Conservation (phyloP, 2,888 invertebrate species). For the Torymus texanus region DNA sequence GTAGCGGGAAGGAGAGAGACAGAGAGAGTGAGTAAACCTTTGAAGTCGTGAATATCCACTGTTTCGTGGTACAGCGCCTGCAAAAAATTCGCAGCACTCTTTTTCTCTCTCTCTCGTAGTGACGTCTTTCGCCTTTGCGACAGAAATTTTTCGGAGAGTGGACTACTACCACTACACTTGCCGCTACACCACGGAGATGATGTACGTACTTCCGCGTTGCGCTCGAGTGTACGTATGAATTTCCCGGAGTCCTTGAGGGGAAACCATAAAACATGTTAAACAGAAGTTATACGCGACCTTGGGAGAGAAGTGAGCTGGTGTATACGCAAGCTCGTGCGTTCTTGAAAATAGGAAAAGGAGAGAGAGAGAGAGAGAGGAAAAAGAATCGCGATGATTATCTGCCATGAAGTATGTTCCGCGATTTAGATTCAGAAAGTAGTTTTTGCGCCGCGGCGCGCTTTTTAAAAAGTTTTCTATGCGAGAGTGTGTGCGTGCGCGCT, state of each 20-base stretch:
- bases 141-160: constrained; percentile 14
- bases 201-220: too few species aligned
- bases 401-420: constrained; percentile 31
- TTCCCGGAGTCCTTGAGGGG: constrained; percentile 23
- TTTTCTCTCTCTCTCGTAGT: neutral
- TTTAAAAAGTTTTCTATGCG: constrained; percentile 7
- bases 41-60: constrained; percentile 53
- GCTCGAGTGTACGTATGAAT: constrained; percentile 1
- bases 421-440: constrained; percentile 17
- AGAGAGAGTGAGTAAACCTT: constrained; percentile 34
- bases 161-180: too few species aligned
- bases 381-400: constrained; percentile 33
- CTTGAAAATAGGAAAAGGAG: constrained; percentile 5
- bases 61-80: constrained; percentile 40
- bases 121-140: neutral
- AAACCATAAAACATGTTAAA: constrained; percentile 30
- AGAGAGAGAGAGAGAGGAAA: neutral
- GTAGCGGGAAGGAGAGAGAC: constrained; percentile 24
- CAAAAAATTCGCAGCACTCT: constrained; percentile 24
- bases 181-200: too few species aligned
- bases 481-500: neutral
- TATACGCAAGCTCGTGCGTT: neutral
- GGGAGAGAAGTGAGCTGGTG: neutral
- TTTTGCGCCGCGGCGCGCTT: constrained; percentile 8
- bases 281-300: constrained; percentile 41